Evolutionary conservation across 1,140 invertebrate species (phyloP).

Genomic region (Aphis gossypii): DNA sequence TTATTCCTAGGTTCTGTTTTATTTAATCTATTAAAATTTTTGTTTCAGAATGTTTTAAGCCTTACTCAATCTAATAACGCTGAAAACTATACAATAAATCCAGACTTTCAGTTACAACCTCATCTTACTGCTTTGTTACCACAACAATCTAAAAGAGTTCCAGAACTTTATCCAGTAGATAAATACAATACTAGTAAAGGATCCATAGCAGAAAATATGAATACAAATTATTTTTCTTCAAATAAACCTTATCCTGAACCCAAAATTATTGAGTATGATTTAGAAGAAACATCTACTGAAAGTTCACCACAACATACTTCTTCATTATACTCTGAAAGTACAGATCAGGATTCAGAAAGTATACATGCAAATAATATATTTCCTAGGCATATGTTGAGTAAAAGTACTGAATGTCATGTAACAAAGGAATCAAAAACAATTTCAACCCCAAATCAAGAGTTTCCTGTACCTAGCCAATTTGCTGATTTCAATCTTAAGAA

Average conservation of each 20-base stretch:
- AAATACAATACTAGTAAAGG: slow-evolving; percentile 18
- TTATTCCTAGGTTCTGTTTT: neutral
- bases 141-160: slow-evolving; percentile 38
- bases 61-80: slow-evolving; percentile 44
- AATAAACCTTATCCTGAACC: slow-evolving; percentile 49
- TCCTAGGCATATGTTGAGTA: neutral
- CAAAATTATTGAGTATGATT: slow-evolving; percentile 53
- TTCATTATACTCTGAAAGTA: slow-evolving; percentile 55
- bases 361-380: slow-evolving; percentile 17
- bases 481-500: slow-evolving; percentile 37
- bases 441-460: slow-evolving; percentile 18
- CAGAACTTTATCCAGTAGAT: slow-evolving; percentile 3
- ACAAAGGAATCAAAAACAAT: slow-evolving; percentile 42
- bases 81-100: slow-evolving; percentile 53
- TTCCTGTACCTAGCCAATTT: slow-evolving; percentile 56
- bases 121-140: slow-evolving; percentile 51
- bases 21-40: neutral
- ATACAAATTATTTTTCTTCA: slow-evolving; percentile 51
- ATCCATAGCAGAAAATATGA: slow-evolving; percentile 49
- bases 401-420: slow-evolving; percentile 33
- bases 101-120: slow-evolving; percentile 53
- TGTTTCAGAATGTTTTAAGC: slow-evolving; percentile 33
- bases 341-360: slow-evolving; percentile 52
- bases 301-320: slow-evolving; percentile 55
- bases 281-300: slow-evolving; percentile 50